phyloP scores from a whole-genome alignment of 2,797 vertebrate species.

The Gymnoscopelus braueri region DNA sequence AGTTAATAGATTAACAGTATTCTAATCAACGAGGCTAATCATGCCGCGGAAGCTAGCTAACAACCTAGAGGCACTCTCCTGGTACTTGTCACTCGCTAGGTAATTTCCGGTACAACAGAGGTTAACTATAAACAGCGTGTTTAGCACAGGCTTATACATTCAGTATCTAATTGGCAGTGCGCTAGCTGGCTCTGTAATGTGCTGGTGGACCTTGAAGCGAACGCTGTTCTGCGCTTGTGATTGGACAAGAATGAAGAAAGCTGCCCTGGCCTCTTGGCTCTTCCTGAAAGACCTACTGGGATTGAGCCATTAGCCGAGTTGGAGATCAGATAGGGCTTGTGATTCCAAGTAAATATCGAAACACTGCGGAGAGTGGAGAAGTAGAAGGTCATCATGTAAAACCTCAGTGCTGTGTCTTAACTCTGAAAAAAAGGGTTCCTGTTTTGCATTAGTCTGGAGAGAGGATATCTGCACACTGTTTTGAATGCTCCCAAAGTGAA shows the following conservation, averaged over 20 bases:
- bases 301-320: slow-evolving; percentile 45
- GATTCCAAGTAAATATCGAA: slow-evolving; percentile 43
- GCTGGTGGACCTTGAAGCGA: slow-evolving; percentile 69
- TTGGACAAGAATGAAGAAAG: slow-evolving; percentile 55
- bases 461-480: no score
- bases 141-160: slow-evolving; percentile 53
- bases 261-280: slow-evolving; percentile 61
- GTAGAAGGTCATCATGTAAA: slow-evolving; percentile 16
- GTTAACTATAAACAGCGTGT: slow-evolving; percentile 22
- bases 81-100: slow-evolving; percentile 41
- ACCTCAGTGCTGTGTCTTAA: slow-evolving; percentile 5
- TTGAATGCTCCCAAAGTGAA: no score
- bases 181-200: slow-evolving; percentile 65
- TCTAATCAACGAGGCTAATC: slow-evolving; percentile 36
- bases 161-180: slow-evolving; percentile 61
- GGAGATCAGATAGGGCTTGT: slow-evolving; percentile 63
- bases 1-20: slow-evolving; percentile 30
- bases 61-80: slow-evolving; percentile 21
- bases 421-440: neutral
- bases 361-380: slow-evolving; percentile 10
- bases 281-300: slow-evolving; percentile 59
- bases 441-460: no score
- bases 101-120: slow-evolving; percentile 35
- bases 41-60: slow-evolving; percentile 29
- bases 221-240: slow-evolving; percentile 41